Evolutionary conservation across 2,113 vertebrate genomes (phyloP).

Genomic region (Athene cunicularia): DNA sequence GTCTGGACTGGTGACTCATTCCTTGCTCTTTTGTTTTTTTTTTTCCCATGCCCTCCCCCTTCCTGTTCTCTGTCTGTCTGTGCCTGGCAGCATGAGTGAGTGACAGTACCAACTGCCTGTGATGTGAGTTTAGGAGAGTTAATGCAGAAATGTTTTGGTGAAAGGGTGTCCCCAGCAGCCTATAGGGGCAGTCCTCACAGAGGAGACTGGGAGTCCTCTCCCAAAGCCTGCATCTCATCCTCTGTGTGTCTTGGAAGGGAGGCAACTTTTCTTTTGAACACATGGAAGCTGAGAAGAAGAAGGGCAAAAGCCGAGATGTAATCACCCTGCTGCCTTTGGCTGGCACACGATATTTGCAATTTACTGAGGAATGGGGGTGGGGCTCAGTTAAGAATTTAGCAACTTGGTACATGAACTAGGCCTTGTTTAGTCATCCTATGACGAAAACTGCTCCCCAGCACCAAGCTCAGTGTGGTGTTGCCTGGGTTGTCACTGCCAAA

Average conservation of each 20-base stretch:
- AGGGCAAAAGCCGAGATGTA: not conserved
- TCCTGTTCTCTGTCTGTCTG: not conserved
- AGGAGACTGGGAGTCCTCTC: not conserved
- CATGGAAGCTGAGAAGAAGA: not conserved
- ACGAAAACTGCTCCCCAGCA: not conserved
- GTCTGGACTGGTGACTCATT: slow-evolving; percentile 69
- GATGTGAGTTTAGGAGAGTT: not conserved
- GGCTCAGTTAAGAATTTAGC: not conserved
- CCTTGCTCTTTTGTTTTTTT: not conserved
- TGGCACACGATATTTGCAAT: not conserved
- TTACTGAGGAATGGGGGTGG: not conserved
- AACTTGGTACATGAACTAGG: not conserved
- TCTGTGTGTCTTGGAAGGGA: rapidly evolving
- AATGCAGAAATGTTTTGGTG: not conserved
- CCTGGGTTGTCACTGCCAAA: not conserved
- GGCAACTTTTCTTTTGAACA: not conserved
- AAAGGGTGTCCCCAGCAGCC: not conserved
- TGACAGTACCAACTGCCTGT: not conserved
- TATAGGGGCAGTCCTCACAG: not conserved
- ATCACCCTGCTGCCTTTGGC: not conserved
- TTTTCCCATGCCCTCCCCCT: not conserved
- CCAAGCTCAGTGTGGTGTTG: not conserved
- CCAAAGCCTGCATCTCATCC: not conserved
- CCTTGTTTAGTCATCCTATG: not conserved
- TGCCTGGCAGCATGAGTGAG: not conserved